Evolutionary conservation across 2,797 vertebrate species (phyloP).

Genomic region (Esox masquinongy): DNA sequence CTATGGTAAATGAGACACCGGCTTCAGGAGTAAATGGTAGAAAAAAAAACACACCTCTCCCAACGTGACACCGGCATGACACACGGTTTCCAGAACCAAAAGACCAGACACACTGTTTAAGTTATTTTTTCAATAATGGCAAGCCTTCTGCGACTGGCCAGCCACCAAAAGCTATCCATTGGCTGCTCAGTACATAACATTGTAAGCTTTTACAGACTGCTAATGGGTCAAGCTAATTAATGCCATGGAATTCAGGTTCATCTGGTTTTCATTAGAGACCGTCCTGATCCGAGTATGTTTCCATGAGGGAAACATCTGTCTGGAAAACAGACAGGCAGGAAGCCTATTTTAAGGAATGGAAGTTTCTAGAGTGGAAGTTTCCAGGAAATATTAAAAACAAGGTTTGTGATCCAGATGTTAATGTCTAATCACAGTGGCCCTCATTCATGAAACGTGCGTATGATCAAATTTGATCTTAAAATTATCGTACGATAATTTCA

Average conservation of each 20-base stretch:
- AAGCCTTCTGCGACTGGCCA: slow-evolving; percentile 40
- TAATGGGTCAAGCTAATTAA: slow-evolving; percentile 57
- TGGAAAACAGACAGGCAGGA: slow-evolving; percentile 44
- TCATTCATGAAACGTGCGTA: too few relatives aligned
- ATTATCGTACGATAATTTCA: too few relatives aligned
- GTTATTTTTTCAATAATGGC: slow-evolving; percentile 39
- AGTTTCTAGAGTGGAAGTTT: slow-evolving; percentile 56
- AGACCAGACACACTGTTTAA: slow-evolving; percentile 34
- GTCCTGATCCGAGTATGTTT: slow-evolving; percentile 40
- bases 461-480: neutral
- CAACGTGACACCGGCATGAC: slow-evolving; percentile 33
- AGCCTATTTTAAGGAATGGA: slow-evolving; percentile 42
- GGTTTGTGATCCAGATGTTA: slow-evolving; percentile 42
- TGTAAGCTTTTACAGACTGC: slow-evolving; percentile 42
- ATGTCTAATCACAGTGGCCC: neutral
- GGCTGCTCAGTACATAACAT: slow-evolving; percentile 41
- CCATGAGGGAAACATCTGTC: slow-evolving; percentile 55
- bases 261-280: slow-evolving; percentile 64
- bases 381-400: slow-evolving; percentile 15
- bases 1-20: neutral
- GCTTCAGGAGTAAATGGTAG: slow-evolving; percentile 2
- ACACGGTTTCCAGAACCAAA: slow-evolving; percentile 46
- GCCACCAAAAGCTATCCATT: slow-evolving; percentile 28
- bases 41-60: slow-evolving; percentile 9
- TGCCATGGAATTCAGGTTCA: slow-evolving; percentile 57